Base-by-base conservation (phyloP, 2,113 vertebrate species). In the Labrus mixtus region DNA sequence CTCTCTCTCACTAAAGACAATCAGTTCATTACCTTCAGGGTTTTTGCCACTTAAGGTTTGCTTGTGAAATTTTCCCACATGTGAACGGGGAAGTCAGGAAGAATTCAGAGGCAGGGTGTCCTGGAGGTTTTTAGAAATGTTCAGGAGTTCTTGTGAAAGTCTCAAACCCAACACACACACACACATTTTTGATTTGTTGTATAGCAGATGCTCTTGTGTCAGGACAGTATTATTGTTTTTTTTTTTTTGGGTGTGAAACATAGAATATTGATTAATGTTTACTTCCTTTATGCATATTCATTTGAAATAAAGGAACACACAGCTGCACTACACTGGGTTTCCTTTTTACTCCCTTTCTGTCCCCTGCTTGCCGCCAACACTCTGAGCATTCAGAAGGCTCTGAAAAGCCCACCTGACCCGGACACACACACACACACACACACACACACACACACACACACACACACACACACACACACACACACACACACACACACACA, bases 361-460 rank as follows among this genome's bases (percentile, higher is more conserved):
- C 1, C 4, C 48, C 43, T 39, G 22, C 58, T 19, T 23, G 29
- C 13, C 62, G 36, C 33, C 39, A 59, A 11, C 29, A 54, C 15
- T 16, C 43, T 48, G 53, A 16, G 45, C 67, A 68, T 83, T 85
- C 68, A 85, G 55, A 56, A 16, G 61, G 59, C 66, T 45, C 72
- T 79, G 75, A 90, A 84, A 85, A 77, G 74, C 66, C 67, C 58
- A 64, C 25, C 68, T 73, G 74, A 88, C 76, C 64, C 45, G 45
- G 58, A 33, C 29, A 33, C 29, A 33, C 29, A 33, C 29, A 2
- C 29, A 33, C 29, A 29, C 29, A 29, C 29, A 29, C 29, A 29
- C 29, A 29, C 29, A 29, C 29, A 29, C 29, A 29, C 29, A 29
- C 29, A 29, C 29, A 29, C 29, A 13, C 59, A 43, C 76, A 60